A percentile compares a stretch with the other conserved stretches of the same genome.
Conservation (phyloP, 2,797 vertebrate species). For the Petrocephalus sullivani region DNA sequence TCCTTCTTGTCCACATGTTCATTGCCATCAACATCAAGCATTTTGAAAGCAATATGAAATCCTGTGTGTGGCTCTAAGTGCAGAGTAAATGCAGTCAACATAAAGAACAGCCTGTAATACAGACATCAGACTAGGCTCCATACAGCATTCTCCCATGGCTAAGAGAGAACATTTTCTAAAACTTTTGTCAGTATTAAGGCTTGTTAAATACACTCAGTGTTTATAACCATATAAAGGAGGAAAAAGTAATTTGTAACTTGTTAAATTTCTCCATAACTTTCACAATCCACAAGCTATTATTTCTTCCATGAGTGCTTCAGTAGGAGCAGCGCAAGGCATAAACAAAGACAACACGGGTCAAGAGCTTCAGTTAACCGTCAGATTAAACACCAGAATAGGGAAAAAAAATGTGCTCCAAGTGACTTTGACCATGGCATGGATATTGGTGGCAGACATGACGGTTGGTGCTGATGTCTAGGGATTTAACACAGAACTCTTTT, state of each 20-base stretch:
- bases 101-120: neutral
- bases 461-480: neutral
- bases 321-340: neutral
- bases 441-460: neutral
- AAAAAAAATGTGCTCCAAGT: neutral
- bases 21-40: slow-evolving; percentile 91
- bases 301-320: neutral
- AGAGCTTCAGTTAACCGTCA: neutral
- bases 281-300: neutral
- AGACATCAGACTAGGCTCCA: neutral
- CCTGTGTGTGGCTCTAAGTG: slow-evolving; percentile 80
- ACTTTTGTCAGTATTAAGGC: neutral
- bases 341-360: neutral
- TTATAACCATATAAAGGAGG: no score
- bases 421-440: neutral
- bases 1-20: slow-evolving; percentile 94
- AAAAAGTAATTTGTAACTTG: neutral
- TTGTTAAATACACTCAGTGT: neutral
- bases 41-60: slow-evolving; percentile 95
- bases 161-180: neutral
- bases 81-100: neutral
- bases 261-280: neutral
- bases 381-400: neutral
- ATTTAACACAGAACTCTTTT: neutral
- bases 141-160: neutral